phyloP scores from a whole-genome alignment of 2,888 invertebrate species.

The Nysson spinosus region DNA sequence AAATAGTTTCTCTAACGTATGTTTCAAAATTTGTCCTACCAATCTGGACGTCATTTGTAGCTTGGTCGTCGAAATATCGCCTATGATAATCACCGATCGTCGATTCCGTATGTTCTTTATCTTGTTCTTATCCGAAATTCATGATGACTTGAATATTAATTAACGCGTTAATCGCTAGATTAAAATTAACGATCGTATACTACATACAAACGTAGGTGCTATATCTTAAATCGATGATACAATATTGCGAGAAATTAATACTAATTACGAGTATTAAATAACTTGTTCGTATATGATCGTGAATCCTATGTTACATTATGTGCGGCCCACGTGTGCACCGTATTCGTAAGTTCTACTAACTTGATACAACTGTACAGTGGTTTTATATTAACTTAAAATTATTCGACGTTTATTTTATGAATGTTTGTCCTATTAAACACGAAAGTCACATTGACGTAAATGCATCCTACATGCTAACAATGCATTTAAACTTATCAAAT shows the following conservation, averaged over 20 bases:
- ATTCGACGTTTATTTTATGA: conserved; percentile 32
- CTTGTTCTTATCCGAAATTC: conserved; percentile 14
- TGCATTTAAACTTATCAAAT: conserved; percentile 41
- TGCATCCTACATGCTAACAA: conserved; percentile 54
- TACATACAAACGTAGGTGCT: conserved; percentile 41
- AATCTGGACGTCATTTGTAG: conserved; percentile 40
- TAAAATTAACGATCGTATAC: conserved; percentile 23
- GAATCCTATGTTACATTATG: conserved; percentile 25
- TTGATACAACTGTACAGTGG: conserved; percentile 42
- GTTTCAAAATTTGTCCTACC: conserved; percentile 29
- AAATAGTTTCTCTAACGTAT: conserved; percentile 36
- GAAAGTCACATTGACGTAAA: conserved; percentile 48
- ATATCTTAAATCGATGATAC: conserved; percentile 26
- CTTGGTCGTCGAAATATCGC: conserved; percentile 31
- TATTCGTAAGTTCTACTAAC: conserved; percentile 22
- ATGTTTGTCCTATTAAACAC: conserved; percentile 28
- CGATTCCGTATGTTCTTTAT: conserved; percentile 22
- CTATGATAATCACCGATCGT: conserved; percentile 27
- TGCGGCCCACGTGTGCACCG: conserved; percentile 17
- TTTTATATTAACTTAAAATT: conserved; percentile 40
- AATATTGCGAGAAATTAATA: conserved; percentile 29
- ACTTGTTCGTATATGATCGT: conserved; percentile 6
- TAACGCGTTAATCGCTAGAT: conserved; percentile 11
- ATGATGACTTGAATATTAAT: conserved; percentile 18
- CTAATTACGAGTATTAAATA: conserved; percentile 9